A percentile compares a stretch with the other conserved stretches of the same genome.
phyloP scores from a whole-genome alignment of 2,888 invertebrate species.

The Rhingia rostrata region DNA sequence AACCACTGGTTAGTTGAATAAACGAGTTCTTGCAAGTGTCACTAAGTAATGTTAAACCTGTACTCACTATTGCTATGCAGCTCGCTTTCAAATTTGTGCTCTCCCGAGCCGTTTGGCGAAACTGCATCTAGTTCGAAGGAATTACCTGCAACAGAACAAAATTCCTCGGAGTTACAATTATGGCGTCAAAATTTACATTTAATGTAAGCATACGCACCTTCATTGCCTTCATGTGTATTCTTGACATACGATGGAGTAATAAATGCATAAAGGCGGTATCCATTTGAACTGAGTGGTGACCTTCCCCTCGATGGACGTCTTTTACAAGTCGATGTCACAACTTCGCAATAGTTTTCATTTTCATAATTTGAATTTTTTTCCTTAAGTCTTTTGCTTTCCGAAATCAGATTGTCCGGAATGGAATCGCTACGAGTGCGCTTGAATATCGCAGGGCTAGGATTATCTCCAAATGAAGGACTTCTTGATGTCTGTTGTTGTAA shows the following conservation, averaged over 20 bases:
- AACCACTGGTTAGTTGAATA: too few relatives aligned
- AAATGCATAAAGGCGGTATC: slow-evolving; percentile 29
- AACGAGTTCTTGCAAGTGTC: too few relatives aligned
- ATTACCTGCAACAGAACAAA: too few relatives aligned
- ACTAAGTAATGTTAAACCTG: too few relatives aligned
- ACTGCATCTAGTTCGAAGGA: too few relatives aligned
- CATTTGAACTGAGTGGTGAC: slow-evolving; percentile 38
- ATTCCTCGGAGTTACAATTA: too few relatives aligned
- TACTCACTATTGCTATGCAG: too few relatives aligned
- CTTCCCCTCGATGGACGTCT: slow-evolving; percentile 14
- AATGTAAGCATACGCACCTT: slow-evolving; percentile 13
- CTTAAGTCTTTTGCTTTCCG: background rate
- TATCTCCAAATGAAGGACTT: background rate
- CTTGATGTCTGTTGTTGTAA: too few relatives aligned
- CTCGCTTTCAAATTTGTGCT: too few relatives aligned
- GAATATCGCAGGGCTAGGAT: background rate
- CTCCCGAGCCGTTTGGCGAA: too few relatives aligned
- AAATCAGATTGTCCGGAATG: background rate
- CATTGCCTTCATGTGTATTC: background rate
- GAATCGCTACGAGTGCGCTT: slow-evolving; percentile 33
- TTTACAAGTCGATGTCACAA: background rate
- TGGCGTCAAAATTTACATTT: too few relatives aligned
- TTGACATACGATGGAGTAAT: slow-evolving; percentile 44
- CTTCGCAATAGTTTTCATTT: background rate
- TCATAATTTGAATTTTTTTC: background rate